A percentile compares a stretch with the other conserved stretches of the same genome.
Evolutionary conservation across 1,140 invertebrate genomes (phyloP).

Genomic region (Hyles vespertilio): DNA sequence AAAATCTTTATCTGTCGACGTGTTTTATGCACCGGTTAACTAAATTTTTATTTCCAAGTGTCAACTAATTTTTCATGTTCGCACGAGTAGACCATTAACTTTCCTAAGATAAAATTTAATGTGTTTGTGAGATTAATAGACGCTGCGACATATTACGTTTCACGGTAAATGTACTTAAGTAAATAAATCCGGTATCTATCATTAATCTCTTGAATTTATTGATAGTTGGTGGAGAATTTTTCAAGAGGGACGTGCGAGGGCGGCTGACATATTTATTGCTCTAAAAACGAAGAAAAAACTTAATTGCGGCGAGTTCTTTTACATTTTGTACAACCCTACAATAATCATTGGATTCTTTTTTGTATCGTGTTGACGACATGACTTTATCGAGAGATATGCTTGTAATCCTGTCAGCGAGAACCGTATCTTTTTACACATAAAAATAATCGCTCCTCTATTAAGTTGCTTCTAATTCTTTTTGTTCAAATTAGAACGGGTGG

Average conservation of each 20-base stretch:
- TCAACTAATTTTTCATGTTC: constrained; percentile 22
- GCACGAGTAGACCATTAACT: constrained; percentile 28
- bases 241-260: constrained; percentile 41
- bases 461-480: constrained; percentile 24
- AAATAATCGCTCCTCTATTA: background rate
- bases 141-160: constrained; percentile 59
- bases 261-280: constrained; percentile 64
- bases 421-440: background rate
- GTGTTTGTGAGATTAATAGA: constrained; percentile 63
- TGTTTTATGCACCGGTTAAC: constrained; percentile 7
- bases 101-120: constrained; percentile 39
- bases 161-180: constrained; percentile 59
- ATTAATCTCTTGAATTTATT: constrained; percentile 69
- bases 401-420: constrained; percentile 2
- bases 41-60: constrained; percentile 15
- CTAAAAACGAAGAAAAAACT: constrained; percentile 50
- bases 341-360: background rate
- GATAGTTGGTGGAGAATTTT: constrained; percentile 52
- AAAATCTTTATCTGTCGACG: constrained; percentile 2
- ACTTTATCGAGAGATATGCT: background rate
- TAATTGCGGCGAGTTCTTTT: constrained; percentile 13
- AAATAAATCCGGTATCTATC: constrained; percentile 65
- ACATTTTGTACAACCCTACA: background rate
- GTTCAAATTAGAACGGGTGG: constrained; percentile 42
- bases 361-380: background rate